phyloP scores from a whole-genome alignment of 2,113 vertebrate genomes.

The Sciurus niger region DNA sequence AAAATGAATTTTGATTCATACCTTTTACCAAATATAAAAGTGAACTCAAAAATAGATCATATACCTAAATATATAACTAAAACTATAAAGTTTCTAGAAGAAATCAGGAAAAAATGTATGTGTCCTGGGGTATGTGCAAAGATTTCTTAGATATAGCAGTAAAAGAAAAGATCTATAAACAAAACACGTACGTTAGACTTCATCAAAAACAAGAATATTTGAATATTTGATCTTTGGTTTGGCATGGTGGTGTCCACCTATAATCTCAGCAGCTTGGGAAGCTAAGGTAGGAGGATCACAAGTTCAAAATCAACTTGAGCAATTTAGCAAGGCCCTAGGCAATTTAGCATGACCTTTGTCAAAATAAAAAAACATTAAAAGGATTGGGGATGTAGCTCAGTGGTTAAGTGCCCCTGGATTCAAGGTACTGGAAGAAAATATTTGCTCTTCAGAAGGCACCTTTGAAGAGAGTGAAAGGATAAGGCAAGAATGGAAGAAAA shows the following conservation, averaged over 20 bases:
- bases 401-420: too few species aligned
- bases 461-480: neutral
- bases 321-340: too few species aligned
- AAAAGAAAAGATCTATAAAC: neutral
- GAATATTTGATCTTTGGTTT: too few species aligned
- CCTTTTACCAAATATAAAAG: neutral
- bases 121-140: neutral
- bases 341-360: too few species aligned
- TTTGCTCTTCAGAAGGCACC: neutral
- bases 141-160: neutral
- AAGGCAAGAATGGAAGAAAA: neutral
- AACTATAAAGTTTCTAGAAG: neutral
- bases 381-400: too few species aligned
- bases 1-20: neutral
- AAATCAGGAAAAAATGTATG: neutral
- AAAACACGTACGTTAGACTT: neutral
- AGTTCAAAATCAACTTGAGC: too few species aligned
- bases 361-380: too few species aligned
- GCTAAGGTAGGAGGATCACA: too few species aligned
- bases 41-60: neutral
- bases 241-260: too few species aligned
- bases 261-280: too few species aligned
- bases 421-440: too few species aligned
- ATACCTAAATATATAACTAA: conserved; percentile 16
- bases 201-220: neutral